These are phyloP conservation scores for Aselliscus stoliczkanus DNA, from an alignment of 2,797 vertebrate species.

Conservation along the genomic window DNA sequence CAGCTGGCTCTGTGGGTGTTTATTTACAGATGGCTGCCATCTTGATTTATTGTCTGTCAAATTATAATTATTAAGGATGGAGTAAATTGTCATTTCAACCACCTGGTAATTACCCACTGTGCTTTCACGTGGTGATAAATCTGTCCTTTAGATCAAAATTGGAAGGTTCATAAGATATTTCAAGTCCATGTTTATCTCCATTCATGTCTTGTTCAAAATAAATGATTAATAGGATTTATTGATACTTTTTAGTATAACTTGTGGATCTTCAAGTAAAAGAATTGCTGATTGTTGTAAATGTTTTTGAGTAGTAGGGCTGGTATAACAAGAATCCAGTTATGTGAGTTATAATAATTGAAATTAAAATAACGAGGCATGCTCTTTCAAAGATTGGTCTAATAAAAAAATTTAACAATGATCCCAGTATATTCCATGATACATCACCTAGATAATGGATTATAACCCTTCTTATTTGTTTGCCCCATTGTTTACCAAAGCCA, in stretches of 20 bases:
- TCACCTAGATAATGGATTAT: constrained; percentile 41
- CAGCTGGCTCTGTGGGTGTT: constrained; percentile 58
- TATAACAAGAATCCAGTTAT: constrained; percentile 54
- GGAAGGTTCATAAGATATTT: constrained; percentile 47
- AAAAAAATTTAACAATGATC: constrained; percentile 63
- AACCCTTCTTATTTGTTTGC: constrained; percentile 22
- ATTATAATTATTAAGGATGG: constrained; percentile 73
- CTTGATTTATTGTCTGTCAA: constrained; percentile 72
- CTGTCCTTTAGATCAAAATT: constrained; percentile 61
- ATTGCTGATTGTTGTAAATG: background rate
- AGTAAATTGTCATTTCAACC: constrained; percentile 68
- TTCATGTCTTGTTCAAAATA: constrained; percentile 41
- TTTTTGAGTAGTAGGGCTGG: constrained; percentile 41
- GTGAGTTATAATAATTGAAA: constrained; percentile 23
- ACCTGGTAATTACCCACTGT: constrained; percentile 65
- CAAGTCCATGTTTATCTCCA: constrained; percentile 52
- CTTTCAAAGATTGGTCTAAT: constrained; percentile 55
- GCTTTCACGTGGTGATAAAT: constrained; percentile 71
- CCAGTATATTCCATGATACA: constrained; percentile 39
- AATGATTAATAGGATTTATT: constrained; percentile 58
- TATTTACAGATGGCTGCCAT: constrained; percentile 71
- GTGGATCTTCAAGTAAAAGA: background rate
- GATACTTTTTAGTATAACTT: constrained; percentile 30
- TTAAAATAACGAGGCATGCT: constrained; percentile 13
- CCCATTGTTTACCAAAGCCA: constrained; percentile 29